Evolutionary conservation across 2,888 invertebrate genomes (phyloP).

Genomic region (Netelia inedita): DNA sequence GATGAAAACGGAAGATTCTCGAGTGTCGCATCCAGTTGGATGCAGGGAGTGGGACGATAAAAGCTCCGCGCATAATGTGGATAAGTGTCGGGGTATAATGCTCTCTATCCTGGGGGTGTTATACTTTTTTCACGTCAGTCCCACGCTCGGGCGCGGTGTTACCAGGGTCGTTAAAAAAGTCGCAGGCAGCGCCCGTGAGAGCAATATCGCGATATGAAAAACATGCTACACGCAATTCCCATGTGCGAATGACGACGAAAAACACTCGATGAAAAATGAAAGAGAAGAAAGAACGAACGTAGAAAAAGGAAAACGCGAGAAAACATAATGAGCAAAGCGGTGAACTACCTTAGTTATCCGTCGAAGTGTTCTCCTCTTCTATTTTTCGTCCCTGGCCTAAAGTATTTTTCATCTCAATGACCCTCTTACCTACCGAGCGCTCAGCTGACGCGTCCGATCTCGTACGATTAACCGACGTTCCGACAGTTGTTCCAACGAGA

Average conservation of each 20-base stretch:
- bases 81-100: conserved; percentile 68
- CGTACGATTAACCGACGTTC: conserved; percentile 17
- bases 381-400: background rate
- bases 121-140: conserved; percentile 64
- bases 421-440: background rate
- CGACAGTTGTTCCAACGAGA: conserved; percentile 17
- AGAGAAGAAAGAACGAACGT: background rate
- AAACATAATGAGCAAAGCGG: background rate
- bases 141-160: conserved; percentile 41
- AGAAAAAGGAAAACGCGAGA: background rate
- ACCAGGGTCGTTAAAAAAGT: conserved; percentile 61
- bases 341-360: background rate
- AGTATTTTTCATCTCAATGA: background rate
- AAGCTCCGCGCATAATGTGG: conserved; percentile 68
- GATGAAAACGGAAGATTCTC: conserved; percentile 55
- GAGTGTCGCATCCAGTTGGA: conserved; percentile 47
- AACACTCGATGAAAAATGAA: background rate
- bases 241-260: background rate
- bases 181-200: conserved; percentile 24
- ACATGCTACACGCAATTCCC: background rate
- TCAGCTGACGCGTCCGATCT: background rate
- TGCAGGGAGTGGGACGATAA: conserved; percentile 59
- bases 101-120: conserved; percentile 64
- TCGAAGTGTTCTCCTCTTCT: background rate
- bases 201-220: conserved; percentile 11